These are phyloP conservation scores for Aramus guarauna DNA, from an alignment of 2,113 vertebrate genomes.

Conservation along the genomic window DNA sequence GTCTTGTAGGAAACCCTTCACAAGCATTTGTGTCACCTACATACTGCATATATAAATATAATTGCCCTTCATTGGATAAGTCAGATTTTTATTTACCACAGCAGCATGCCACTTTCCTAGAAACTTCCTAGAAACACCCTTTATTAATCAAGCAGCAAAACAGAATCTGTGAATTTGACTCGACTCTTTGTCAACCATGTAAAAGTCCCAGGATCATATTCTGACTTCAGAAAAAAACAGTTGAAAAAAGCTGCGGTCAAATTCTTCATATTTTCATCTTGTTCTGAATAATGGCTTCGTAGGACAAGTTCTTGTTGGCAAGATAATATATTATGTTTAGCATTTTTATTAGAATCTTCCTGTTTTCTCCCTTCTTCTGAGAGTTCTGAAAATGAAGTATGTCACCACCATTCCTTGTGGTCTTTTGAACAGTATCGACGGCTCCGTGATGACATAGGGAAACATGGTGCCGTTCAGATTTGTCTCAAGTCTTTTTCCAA, in stretches of 20 bases:
- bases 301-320: not conserved
- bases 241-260: not conserved
- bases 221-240: not conserved
- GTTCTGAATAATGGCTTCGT: not conserved
- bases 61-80: not conserved
- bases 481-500: conserved; percentile 51
- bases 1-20: not conserved
- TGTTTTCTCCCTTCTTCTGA: conserved; percentile 2
- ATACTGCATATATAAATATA: not conserved
- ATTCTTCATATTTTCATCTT: conserved; percentile 23
- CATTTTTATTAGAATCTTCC: conserved; percentile 44
- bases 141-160: not conserved
- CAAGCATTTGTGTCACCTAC: not conserved
- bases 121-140: not conserved
- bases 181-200: not conserved
- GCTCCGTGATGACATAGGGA: conserved; percentile 28
- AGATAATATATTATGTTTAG: not conserved
- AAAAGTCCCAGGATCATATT: not conserved
- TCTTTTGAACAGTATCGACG: conserved; percentile 19
- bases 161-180: not conserved
- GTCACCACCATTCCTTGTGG: conserved; percentile 46
- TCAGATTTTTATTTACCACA: not conserved
- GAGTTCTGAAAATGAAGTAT: not conserved
- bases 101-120: not conserved
- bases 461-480: conserved; percentile 15